Evolutionary conservation across 2,888 invertebrate species (phyloP).

Genomic region (Chloroclysta siterata): DNA sequence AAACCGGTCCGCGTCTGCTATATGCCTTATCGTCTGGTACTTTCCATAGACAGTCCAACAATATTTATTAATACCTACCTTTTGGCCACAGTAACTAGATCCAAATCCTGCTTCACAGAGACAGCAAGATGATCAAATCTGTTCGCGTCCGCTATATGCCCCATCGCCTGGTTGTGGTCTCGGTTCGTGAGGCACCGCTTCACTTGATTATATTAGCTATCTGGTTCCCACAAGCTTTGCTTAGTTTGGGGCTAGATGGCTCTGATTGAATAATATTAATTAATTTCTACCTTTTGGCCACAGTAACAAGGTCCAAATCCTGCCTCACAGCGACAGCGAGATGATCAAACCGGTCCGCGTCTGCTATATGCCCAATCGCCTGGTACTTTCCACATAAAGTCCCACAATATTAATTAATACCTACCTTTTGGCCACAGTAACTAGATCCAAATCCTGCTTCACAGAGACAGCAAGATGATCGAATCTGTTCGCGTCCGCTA

Average conservation of each 20-base stretch:
- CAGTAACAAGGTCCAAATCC: too few relatives aligned
- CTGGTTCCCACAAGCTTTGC: too few relatives aligned
- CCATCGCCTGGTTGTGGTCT: constrained; percentile 95
- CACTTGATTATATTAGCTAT: too few relatives aligned
- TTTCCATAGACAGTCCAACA: too few relatives aligned
- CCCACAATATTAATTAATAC: too few relatives aligned
- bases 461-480: constrained; percentile 93
- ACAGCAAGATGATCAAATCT: constrained; percentile 94
- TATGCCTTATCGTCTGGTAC: constrained; percentile 96
- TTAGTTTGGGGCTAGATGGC: too few relatives aligned
- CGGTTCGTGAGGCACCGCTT: constrained; percentile 93
- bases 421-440: constrained; percentile 89
- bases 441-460: constrained; percentile 94
- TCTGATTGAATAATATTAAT: too few relatives aligned
- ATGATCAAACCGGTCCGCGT: constrained; percentile 94
- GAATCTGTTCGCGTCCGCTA: constrained; percentile 94
- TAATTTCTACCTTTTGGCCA: too few relatives aligned
- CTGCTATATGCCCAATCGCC: constrained; percentile 95
- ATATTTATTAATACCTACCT: too few relatives aligned
- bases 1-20: constrained; percentile 94
- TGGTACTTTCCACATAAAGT: too few relatives aligned
- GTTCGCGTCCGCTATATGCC: constrained; percentile 95
- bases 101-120: constrained; percentile 94
- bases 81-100: constrained; percentile 91
- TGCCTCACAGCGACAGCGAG: constrained; percentile 92